Conservation (phyloP, 2,888 invertebrate species). For the Hedya salicella region DNA sequence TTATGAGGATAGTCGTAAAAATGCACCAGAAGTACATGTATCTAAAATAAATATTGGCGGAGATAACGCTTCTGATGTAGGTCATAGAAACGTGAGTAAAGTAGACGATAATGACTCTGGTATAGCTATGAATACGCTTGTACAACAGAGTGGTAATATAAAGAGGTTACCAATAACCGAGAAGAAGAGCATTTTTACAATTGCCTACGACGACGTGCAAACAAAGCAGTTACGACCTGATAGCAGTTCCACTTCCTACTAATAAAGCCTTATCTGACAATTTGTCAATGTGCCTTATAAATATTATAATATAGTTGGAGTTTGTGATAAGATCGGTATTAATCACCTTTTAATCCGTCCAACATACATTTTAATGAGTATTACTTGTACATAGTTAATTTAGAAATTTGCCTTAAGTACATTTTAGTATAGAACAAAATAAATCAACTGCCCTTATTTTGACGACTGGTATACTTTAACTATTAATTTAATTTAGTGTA, state of each 20-base stretch:
- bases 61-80: slow-evolving; percentile 60
- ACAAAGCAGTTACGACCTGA: slow-evolving; percentile 92
- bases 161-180: slow-evolving; percentile 90
- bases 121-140: slow-evolving; percentile 88
- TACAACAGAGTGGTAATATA: slow-evolving; percentile 83
- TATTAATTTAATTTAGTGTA: slow-evolving; percentile 58
- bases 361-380: slow-evolving; percentile 37
- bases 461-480: slow-evolving; percentile 67
- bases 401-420: slow-evolving; percentile 49
- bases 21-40: slow-evolving; percentile 83
- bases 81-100: slow-evolving; percentile 63
- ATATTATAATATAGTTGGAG: slow-evolving; percentile 57
- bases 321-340: slow-evolving; percentile 44
- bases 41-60: slow-evolving; percentile 82
- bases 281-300: slow-evolving; percentile 65
- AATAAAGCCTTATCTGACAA: slow-evolving; percentile 48
- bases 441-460: slow-evolving; percentile 74
- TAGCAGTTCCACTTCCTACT: slow-evolving; percentile 90
- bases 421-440: slow-evolving; percentile 48
- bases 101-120: slow-evolving; percentile 91
- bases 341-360: slow-evolving; percentile 51
- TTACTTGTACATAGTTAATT: slow-evolving; percentile 37
- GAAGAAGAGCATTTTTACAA: slow-evolving; percentile 96
- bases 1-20: slow-evolving; percentile 68
- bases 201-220: slow-evolving; percentile 95